These are phyloP conservation scores for Xiphorhynchus erythropygius DNA, from an alignment of 2,797 vertebrate species.

Conservation along the genomic window DNA sequence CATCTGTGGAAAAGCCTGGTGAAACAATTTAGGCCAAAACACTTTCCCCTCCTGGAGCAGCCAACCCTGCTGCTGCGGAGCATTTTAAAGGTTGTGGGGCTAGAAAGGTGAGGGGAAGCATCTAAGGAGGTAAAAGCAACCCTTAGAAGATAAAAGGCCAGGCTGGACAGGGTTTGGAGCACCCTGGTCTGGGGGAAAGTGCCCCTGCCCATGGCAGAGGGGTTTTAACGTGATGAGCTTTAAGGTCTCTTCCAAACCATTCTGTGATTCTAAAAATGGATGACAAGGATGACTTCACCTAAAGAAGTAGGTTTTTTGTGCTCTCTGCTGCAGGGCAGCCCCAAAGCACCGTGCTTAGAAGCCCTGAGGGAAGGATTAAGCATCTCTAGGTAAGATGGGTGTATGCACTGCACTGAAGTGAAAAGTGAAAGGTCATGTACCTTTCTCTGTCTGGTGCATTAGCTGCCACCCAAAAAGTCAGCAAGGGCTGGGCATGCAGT, in stretches of 20 bases:
- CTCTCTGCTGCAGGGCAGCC: not conserved
- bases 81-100: not conserved
- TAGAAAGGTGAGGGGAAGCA: not conserved
- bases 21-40: not conserved
- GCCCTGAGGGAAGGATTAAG: not conserved
- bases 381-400: not conserved
- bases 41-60: not conserved
- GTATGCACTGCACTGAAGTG: too few relatives aligned
- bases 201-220: not conserved
- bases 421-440: not conserved
- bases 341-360: not conserved
- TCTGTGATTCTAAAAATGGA: not conserved
- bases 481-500: not conserved
- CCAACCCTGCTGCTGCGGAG: not conserved
- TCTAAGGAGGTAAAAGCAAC: not conserved
- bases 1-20: not conserved
- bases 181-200: not conserved
- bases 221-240: not conserved
- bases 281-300: not conserved
- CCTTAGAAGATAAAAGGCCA: not conserved
- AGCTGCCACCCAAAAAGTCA: not conserved
- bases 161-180: not conserved
- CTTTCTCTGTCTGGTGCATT: not conserved
- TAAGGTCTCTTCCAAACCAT: not conserved
- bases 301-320: not conserved